Conservation (phyloP, 2,888 invertebrate genomes). For the Hemistola chrysoprasaria region DNA sequence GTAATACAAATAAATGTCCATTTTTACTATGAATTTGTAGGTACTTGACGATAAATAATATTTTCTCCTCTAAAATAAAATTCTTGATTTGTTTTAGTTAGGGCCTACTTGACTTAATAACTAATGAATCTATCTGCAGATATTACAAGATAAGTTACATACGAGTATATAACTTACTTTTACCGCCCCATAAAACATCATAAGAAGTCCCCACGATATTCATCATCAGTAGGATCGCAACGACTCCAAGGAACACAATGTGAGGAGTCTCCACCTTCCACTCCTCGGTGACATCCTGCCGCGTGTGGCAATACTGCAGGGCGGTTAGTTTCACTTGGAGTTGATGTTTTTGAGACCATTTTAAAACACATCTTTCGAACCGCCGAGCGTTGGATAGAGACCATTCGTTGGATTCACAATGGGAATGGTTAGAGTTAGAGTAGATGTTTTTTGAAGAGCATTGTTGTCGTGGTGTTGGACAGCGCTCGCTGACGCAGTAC, state of each 20-base stretch:
- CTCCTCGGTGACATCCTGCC: not conserved
- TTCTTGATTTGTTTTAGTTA: too few relatives aligned
- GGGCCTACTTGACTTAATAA: too few relatives aligned
- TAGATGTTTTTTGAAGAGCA: not conserved
- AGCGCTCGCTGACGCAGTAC: slow-evolving; percentile 19
- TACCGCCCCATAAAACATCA: not conserved
- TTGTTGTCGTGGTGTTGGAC: not conserved
- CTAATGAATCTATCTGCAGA: too few relatives aligned
- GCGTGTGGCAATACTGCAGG: not conserved
- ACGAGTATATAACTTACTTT: slow-evolving; percentile 2
- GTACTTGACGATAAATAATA: too few relatives aligned
- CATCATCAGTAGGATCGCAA: not conserved
- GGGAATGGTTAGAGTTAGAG: not conserved
- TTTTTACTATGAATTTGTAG: too few relatives aligned
- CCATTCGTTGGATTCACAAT: not conserved
- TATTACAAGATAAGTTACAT: too few relatives aligned
- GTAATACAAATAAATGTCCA: too few relatives aligned
- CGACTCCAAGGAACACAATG: not conserved
- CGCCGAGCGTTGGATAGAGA: not conserved
- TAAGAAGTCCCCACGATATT: not conserved
- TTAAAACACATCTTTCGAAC: not conserved
- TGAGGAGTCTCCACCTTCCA: not conserved
- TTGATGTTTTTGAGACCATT: not conserved
- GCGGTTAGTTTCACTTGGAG: not conserved
- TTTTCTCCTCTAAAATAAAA: too few relatives aligned